These are phyloP conservation scores for Drosophila elegans DNA, from an alignment of 1,140 invertebrate species.

Conservation along the genomic window DNA sequence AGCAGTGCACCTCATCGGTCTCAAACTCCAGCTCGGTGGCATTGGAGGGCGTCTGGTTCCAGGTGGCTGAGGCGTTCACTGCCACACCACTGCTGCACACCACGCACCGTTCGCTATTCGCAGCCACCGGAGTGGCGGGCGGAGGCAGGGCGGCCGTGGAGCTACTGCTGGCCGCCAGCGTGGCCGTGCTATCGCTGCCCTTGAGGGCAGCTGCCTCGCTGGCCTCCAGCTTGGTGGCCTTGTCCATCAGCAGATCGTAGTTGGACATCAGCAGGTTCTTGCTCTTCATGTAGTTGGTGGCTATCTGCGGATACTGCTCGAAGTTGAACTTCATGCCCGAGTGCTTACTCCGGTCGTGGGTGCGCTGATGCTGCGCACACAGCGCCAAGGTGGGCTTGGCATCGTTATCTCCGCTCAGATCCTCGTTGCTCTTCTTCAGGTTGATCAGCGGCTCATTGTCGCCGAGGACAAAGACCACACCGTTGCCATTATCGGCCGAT, in stretches of 20 bases:
- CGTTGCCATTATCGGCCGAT: constrained; percentile 64
- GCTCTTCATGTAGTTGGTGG: constrained; percentile 90
- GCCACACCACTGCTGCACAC: constrained; percentile 85
- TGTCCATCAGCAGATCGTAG: constrained; percentile 87
- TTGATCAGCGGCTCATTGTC: constrained; percentile 89
- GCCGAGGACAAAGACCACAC: constrained; percentile 91
- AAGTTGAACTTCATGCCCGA: constrained; percentile 90
- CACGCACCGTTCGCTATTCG: constrained; percentile 86
- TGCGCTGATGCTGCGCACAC: constrained; percentile 85
- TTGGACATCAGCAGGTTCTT: constrained; percentile 89
- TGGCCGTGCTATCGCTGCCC: constrained; percentile 69
- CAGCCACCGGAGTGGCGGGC: constrained; percentile 3
- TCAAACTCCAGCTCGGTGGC: constrained; percentile 89
- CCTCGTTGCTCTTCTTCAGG: constrained; percentile 80
- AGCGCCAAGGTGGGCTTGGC: constrained; percentile 60
- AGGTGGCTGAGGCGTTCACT: constrained; percentile 73
- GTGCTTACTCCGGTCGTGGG: constrained; percentile 86
- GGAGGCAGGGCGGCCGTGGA: constrained; percentile 18
- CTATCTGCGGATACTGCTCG: constrained; percentile 89
- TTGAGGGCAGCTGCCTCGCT: constrained; percentile 59
- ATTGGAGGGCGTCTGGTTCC: constrained; percentile 87
- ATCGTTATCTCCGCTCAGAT: constrained; percentile 54
- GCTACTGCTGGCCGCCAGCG: constrained; percentile 60
- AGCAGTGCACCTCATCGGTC: constrained; percentile 85
- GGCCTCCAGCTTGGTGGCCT: constrained; percentile 81